A percentile compares a stretch with the other conserved stretches of the same genome.
These are phyloP conservation scores for Drosophila ananassae DNA, from an alignment of 1,140 invertebrate genomes.

Conservation along the genomic window DNA sequence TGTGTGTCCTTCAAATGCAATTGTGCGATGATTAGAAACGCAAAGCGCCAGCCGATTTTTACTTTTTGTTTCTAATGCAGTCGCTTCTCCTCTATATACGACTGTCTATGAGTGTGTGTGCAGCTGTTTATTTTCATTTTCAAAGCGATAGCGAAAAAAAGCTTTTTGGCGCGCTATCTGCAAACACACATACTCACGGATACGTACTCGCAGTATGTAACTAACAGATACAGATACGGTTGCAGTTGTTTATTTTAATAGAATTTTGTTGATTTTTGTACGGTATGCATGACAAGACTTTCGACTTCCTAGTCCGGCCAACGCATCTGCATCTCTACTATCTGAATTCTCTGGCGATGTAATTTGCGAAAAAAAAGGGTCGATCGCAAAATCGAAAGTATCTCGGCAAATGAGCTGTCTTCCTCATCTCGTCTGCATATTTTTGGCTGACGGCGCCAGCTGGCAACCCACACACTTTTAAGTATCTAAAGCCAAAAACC, in stretches of 20 bases:
- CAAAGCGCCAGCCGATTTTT: constrained; percentile 67
- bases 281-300: constrained; percentile 45
- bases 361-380: constrained; percentile 35
- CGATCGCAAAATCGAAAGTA: constrained; percentile 53
- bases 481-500: not conserved
- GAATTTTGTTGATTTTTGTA: constrained; percentile 36
- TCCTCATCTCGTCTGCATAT: constrained; percentile 53
- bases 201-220: not conserved
- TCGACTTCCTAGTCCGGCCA: constrained; percentile 57
- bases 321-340: constrained; percentile 17
- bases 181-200: constrained; percentile 12
- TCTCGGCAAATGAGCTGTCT: constrained; percentile 28
- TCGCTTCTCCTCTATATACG: not conserved
- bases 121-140: constrained; percentile 80
- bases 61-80: constrained; percentile 75
- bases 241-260: constrained; percentile 47
- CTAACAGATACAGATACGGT: constrained; percentile 4
- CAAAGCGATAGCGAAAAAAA: constrained; percentile 65
- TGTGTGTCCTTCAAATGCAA: constrained; percentile 83
- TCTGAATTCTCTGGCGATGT: constrained; percentile 6
- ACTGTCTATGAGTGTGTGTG: constrained; percentile 31
- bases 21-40: constrained; percentile 82
- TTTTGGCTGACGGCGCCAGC: constrained; percentile 50
- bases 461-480: constrained; percentile 16
- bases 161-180: constrained; percentile 71